phyloP scores from a whole-genome alignment of 2,797 vertebrate species.

The Enteromius viviparus region DNA sequence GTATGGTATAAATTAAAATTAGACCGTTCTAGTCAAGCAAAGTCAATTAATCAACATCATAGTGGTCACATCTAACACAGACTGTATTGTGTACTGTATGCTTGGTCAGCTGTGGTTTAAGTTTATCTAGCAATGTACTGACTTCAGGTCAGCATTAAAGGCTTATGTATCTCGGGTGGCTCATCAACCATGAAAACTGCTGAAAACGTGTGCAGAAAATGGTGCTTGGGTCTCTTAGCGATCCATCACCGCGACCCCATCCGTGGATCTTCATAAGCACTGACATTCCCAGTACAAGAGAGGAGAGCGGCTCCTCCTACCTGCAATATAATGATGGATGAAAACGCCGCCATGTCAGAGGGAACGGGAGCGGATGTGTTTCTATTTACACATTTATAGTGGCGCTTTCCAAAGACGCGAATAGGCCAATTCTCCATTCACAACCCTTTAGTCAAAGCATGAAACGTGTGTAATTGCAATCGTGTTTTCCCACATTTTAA shows the following conservation, averaged over 20 bases:
- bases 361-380: neutral
- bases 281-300: constrained; percentile 58
- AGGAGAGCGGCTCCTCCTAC: constrained; percentile 59
- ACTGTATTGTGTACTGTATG: neutral
- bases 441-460: neutral
- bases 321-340: constrained; percentile 67
- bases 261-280: constrained; percentile 71
- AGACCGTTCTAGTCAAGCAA: neutral
- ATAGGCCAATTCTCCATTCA: neutral
- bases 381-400: constrained; percentile 6
- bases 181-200: constrained; percentile 75
- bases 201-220: constrained; percentile 65
- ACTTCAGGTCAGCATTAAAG: constrained; percentile 70
- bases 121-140: constrained; percentile 59
- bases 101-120: constrained; percentile 65
- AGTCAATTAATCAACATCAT: neutral
- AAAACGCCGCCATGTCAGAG: constrained; percentile 49
- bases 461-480: neutral
- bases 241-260: constrained; percentile 68
- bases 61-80: neutral
- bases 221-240: constrained; percentile 54
- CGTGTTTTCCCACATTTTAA: neutral
- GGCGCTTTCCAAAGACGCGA: neutral
- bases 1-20: neutral
- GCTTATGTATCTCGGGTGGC: constrained; percentile 69